A percentile compares a stretch with the other conserved stretches of the same genome.
phyloP scores from a whole-genome alignment of 2,797 vertebrate genomes.

The Tragopan temminckii region DNA sequence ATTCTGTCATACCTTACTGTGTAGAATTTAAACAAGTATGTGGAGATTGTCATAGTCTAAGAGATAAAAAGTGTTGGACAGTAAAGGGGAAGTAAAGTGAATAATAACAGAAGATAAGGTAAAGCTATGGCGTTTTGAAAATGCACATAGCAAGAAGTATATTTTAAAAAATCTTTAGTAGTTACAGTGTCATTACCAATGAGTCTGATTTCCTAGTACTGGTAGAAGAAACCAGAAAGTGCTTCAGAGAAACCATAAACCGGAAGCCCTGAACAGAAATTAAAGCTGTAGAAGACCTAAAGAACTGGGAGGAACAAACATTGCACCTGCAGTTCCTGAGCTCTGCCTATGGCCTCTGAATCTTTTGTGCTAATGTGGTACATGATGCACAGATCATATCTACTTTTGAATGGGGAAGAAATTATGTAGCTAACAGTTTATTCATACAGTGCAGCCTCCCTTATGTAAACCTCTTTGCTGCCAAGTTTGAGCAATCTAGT shows the following conservation, averaged over 20 bases:
- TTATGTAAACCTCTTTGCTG: background rate
- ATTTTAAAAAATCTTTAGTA: background rate
- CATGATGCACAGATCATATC: background rate
- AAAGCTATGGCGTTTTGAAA: background rate
- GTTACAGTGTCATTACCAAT: background rate
- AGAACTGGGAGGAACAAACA: background rate
- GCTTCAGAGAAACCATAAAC: background rate
- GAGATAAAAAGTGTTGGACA: background rate
- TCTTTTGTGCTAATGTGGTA: background rate
- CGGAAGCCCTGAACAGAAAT: background rate
- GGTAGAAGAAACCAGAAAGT: background rate
- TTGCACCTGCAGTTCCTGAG: background rate
- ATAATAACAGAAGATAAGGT: background rate
- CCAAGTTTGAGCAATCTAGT: background rate
- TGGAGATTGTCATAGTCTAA: background rate
- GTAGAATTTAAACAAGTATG: background rate
- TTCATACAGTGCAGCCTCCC: background rate
- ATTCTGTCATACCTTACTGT: fast-evolving
- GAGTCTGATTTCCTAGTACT: no score
- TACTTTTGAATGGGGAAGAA: background rate
- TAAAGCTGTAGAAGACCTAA: background rate
- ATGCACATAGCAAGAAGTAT: background rate
- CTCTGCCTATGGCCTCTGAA: background rate
- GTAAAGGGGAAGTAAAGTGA: background rate
- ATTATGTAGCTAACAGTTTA: background rate